Evolutionary conservation across 1,140 invertebrate genomes (phyloP).

Genomic region (Solenopsis fugax): DNA sequence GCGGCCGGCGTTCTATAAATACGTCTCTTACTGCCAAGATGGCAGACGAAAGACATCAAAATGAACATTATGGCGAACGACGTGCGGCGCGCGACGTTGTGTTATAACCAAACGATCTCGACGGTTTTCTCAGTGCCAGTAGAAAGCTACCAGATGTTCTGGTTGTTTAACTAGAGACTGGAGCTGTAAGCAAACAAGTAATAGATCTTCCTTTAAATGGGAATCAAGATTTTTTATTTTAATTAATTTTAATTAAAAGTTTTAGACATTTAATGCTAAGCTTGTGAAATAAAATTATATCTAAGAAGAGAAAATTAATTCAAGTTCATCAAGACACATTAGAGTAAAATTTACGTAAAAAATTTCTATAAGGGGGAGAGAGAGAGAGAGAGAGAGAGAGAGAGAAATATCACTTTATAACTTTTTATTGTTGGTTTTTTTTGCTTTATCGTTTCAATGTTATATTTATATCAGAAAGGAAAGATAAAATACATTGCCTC

Average conservation of each 20-base stretch:
- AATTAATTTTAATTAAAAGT: slow-evolving; percentile 22
- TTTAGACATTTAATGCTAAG: neutral
- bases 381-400: too few relatives aligned
- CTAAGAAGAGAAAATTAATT: neutral
- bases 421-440: neutral
- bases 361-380: neutral
- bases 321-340: neutral
- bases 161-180: slow-evolving; percentile 29
- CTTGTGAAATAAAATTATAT: neutral
- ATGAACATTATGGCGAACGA: slow-evolving; percentile 41
- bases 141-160: slow-evolving; percentile 14
- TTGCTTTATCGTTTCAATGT: neutral
- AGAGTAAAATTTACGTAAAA: too few relatives aligned
- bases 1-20: slow-evolving; percentile 67
- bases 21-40: slow-evolving; percentile 65
- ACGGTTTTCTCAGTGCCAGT: slow-evolving; percentile 5
- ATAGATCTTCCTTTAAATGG: neutral
- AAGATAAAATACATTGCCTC: neutral
- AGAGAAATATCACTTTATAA: neutral
- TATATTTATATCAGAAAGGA: neutral
- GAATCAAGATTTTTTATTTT: neutral
- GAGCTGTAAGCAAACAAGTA: slow-evolving; percentile 8
- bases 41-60: slow-evolving; percentile 55
- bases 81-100: slow-evolving; percentile 30
- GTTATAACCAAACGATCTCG: slow-evolving; percentile 20